Conservation (phyloP, 2,888 invertebrate genomes). For the Oxycera nigricornis region DNA sequence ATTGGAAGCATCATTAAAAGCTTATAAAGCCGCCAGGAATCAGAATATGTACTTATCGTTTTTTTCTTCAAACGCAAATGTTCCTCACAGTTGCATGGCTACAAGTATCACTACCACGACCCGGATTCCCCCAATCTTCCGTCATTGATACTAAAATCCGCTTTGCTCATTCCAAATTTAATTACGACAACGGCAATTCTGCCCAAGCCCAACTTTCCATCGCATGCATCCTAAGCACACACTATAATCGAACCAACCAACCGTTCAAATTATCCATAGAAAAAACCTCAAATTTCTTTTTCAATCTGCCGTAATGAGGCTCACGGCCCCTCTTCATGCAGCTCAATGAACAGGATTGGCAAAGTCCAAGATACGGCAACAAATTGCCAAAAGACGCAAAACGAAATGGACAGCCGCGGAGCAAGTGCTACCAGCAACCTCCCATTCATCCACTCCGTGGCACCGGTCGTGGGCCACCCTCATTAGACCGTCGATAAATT, state of each 20-base stretch:
- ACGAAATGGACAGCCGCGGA: neutral
- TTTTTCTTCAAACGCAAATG: too few species aligned
- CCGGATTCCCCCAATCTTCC: too few species aligned
- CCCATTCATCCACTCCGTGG: too few species aligned
- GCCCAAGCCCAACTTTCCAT: neutral
- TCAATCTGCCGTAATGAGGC: constrained; percentile 7
- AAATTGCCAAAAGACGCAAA: neutral
- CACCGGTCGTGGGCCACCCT: constrained; percentile 22
- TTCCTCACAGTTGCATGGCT: too few species aligned
- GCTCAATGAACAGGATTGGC: neutral
- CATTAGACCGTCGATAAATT: constrained; percentile 38
- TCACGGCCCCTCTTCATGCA: neutral
- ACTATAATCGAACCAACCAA: constrained; percentile 1
- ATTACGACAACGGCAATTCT: neutral
- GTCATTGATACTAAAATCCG: neutral
- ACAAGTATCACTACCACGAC: too few species aligned
- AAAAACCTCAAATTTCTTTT: constrained; percentile 15
- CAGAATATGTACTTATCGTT: too few species aligned
- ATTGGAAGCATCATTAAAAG: too few species aligned
- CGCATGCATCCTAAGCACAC: constrained; percentile 9
- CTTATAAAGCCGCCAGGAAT: too few species aligned
- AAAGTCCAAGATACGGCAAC: neutral
- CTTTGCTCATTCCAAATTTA: neutral
- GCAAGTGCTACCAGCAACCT: neutral
- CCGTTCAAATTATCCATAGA: constrained; percentile 12